Conservation (phyloP, 2,888 invertebrate species). For the Thereva unica region DNA sequence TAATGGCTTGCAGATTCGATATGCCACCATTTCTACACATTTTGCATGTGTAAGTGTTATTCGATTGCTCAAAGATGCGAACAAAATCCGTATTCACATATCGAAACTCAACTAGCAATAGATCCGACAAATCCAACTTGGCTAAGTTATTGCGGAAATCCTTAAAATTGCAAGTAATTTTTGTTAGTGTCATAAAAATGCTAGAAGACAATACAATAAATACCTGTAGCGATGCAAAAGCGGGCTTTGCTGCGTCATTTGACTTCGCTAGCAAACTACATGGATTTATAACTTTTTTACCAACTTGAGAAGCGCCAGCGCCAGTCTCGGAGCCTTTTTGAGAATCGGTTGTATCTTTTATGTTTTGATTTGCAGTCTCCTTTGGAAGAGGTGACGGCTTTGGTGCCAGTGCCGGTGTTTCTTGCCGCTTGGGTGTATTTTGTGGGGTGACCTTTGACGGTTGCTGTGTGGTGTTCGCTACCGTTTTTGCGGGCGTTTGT, state of each 20-base stretch:
- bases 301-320: no score
- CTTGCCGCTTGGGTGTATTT: not conserved
- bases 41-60: constrained; percentile 5
- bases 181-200: not conserved
- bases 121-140: constrained; percentile 14
- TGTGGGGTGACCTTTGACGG: constrained; percentile 8
- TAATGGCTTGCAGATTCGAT: not conserved
- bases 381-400: no score
- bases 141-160: constrained; percentile 11
- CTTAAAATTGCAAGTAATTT: constrained; percentile 16
- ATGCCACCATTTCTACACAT: constrained; percentile 14
- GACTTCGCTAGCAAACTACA: not conserved
- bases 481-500: constrained; percentile 3
- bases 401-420: not conserved
- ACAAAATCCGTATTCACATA: constrained; percentile 21
- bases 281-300: not conserved
- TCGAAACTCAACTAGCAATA: constrained; percentile 28
- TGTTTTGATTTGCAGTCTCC: no score
- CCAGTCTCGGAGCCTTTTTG: no score
- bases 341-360: no score
- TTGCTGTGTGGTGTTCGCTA: not conserved
- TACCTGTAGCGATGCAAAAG: not conserved
- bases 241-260: not conserved
- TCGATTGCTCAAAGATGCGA: constrained; percentile 5
- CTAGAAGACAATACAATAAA: not conserved